These are phyloP conservation scores for Platerodrilus igneus DNA, from an alignment of 2,888 invertebrate genomes.

Conservation along the genomic window DNA sequence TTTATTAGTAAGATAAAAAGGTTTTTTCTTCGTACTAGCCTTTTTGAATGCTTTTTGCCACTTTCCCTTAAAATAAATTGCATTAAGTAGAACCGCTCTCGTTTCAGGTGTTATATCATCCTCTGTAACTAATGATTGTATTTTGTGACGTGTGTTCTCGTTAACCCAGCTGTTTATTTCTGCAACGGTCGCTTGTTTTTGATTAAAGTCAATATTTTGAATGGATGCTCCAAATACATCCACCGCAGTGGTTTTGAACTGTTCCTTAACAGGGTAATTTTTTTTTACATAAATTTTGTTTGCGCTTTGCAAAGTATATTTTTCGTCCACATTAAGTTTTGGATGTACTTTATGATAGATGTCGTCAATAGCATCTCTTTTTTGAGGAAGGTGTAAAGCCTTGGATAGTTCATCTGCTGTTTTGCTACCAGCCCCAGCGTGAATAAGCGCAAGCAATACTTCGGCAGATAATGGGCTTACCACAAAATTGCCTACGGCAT, in stretches of 20 bases:
- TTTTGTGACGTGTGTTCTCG: slow-evolving; percentile 39
- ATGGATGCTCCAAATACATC: slow-evolving; percentile 59
- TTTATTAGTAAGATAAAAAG: slow-evolving; percentile 31
- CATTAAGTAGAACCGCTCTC: slow-evolving; percentile 39
- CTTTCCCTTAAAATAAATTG: slow-evolving; percentile 40
- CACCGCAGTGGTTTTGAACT: slow-evolving; percentile 54
- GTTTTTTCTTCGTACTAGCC: slow-evolving; percentile 25
- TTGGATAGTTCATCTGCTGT: too few species aligned
- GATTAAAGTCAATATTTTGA: slow-evolving; percentile 42
- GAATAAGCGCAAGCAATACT: too few species aligned
- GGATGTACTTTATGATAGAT: not conserved
- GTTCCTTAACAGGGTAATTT: slow-evolving; percentile 50
- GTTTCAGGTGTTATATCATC: slow-evolving; percentile 30
- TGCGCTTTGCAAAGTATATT: slow-evolving; percentile 34
- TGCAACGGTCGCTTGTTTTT: slow-evolving; percentile 27
- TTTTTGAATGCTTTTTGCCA: slow-evolving; percentile 30
- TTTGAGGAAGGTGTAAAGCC: too few species aligned
- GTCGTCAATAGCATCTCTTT: not conserved
- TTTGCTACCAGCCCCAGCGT: too few species aligned
- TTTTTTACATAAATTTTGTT: slow-evolving; percentile 63
- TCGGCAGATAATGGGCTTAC: too few species aligned
- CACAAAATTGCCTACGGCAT: too few species aligned
- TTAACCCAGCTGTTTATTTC: slow-evolving; percentile 43
- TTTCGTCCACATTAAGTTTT: not conserved
- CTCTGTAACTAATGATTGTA: slow-evolving; percentile 34